Conservation (phyloP, 2,888 invertebrate species). For the Standfussiana lucernea region DNA sequence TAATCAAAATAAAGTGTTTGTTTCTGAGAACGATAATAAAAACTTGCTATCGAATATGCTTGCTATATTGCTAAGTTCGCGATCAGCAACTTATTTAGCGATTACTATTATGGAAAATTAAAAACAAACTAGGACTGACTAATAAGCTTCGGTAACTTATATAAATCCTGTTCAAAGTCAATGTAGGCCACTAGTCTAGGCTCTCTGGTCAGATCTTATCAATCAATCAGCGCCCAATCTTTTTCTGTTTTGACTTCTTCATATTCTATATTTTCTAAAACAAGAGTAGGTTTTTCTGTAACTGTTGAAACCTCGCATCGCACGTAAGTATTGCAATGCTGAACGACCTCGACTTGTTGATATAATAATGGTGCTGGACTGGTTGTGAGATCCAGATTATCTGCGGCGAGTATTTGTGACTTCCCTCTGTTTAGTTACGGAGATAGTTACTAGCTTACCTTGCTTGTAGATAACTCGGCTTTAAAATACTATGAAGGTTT, state of each 20-base stretch:
- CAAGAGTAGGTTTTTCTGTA: background rate
- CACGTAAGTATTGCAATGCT: conserved; percentile 26
- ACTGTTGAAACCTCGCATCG: conserved; percentile 29
- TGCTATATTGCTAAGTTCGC: too few species aligned
- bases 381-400: conserved; percentile 44
- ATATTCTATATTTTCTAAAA: background rate
- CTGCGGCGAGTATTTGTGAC: conserved; percentile 16
- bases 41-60: background rate
- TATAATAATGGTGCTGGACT: conserved; percentile 42
- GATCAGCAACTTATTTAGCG: background rate
- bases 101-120: background rate
- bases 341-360: conserved; percentile 42
- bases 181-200: background rate
- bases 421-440: conserved; percentile 11
- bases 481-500: background rate
- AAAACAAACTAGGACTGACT: background rate
- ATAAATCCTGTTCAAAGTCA: background rate
- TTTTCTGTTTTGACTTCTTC: background rate
- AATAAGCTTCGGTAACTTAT: background rate
- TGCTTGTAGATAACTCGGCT: background rate
- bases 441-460: conserved; percentile 6
- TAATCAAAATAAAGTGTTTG: conserved; percentile 17
- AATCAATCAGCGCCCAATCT: background rate
- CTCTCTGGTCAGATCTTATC: background rate
- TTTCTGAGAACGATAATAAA: background rate